A percentile compares a stretch with the other conserved stretches of the same genome.
phyloP scores from a whole-genome alignment of 2,888 invertebrate species.

The Lochmaea capreae region DNA sequence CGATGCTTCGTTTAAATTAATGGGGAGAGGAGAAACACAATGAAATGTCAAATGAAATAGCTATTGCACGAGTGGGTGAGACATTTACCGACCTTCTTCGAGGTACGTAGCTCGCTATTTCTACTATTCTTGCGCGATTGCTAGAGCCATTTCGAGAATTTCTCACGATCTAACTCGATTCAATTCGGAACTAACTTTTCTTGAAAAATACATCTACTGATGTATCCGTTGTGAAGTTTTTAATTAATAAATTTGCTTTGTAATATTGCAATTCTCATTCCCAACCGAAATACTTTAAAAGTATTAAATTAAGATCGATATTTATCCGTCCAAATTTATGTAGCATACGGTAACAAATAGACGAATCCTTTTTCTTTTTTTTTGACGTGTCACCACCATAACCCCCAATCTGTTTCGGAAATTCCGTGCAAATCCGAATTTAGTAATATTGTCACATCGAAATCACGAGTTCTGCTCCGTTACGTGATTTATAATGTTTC shows the following conservation, averaged over 20 bases:
- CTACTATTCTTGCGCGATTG: slow-evolving; percentile 20
- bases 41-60: slow-evolving; percentile 50
- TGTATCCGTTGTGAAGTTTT: too few species aligned
- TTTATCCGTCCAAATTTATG: not conserved
- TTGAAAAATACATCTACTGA: not conserved
- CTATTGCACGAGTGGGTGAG: slow-evolving; percentile 44
- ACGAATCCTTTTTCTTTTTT: not conserved
- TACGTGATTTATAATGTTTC: slow-evolving; percentile 60
- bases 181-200: slow-evolving; percentile 4
- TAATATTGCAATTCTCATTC: too few species aligned
- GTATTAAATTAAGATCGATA: not conserved
- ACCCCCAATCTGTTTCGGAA: slow-evolving; percentile 28
- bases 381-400: slow-evolving; percentile 5
- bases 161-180: slow-evolving; percentile 19
- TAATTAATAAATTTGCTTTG: too few species aligned
- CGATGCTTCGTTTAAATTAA: slow-evolving; percentile 41
- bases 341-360: not conserved
- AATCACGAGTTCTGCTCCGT: slow-evolving; percentile 59
- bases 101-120: slow-evolving; percentile 13
- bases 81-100: slow-evolving; percentile 36
- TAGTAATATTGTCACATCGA: slow-evolving; percentile 58
- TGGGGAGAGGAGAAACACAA: slow-evolving; percentile 46
- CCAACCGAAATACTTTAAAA: not conserved
- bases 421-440: slow-evolving; percentile 44
- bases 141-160: slow-evolving; percentile 14